Base-by-base conservation (phyloP, 2,113 vertebrate genomes). In the Symphodus melops region DNA sequence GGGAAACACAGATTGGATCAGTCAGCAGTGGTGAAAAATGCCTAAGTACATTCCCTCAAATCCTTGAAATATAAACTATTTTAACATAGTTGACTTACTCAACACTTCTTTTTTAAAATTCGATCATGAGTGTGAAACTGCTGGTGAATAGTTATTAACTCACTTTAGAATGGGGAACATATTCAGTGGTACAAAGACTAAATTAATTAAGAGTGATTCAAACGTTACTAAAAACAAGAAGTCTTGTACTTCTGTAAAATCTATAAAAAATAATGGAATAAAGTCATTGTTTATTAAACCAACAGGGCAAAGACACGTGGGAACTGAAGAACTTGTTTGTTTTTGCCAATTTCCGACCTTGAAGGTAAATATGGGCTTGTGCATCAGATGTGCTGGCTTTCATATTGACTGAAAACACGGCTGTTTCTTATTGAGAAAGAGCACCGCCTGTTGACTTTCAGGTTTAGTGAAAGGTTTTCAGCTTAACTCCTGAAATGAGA, bases 401-500 rank as follows among this genome's bases (percentile, higher is more conserved):
- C 48, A n/a, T 48, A 17, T 48, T 48, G 46, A 48, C 46, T 48
- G 9, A 63, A 72, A 87, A 78, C 57, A 72, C 2, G 0, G 16
- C 19, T 0, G 10, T 21, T 14, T 3, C 11, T 68, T 51, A 72
- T 75, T 82, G 23, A 36, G 79, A 66, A 55, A 9, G 16, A 39
- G 5, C 64, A 54, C 9, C 8, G 52, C 11, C 20, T 33, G 19
- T 49, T 17, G 59, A 33, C 52, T 21, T 58, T 55, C 42, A 68
- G 61, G 44, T 75, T 67, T 21, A 68, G 77, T 41, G 14, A 62
- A 61, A 69, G 36, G 33, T 66, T 80, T 25, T 23, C 59, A 63
- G 57, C 42, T 70, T 68, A 78, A 79, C 54, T 70, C 58, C 19
- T 83, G 37, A 79, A 68, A 37, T 21, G 33, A 46, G 70, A 85